Conservation (phyloP, 2,888 invertebrate genomes). For the Cerastis leucographa region DNA sequence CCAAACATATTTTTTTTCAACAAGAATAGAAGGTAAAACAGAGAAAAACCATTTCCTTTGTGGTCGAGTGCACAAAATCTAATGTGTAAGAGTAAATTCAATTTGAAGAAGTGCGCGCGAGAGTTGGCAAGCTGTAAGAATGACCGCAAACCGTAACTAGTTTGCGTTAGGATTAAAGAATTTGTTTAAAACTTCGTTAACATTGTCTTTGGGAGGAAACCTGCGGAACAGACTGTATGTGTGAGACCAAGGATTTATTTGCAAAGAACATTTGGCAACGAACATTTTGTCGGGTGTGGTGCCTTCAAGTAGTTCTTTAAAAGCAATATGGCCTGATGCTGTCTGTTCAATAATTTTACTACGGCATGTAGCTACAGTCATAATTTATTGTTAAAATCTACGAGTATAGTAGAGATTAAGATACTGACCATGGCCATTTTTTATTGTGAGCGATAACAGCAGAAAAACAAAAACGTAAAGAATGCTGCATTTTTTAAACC, state of each 20-base stretch:
- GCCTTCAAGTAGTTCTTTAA: not conserved
- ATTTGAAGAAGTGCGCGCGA: conserved; percentile 74
- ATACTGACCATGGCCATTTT: no score
- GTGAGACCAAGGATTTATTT: conserved; percentile 1
- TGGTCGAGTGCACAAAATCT: conserved; percentile 69
- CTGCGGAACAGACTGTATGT: not conserved
- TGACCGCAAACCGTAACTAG: conserved; percentile 69
- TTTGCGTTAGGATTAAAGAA: conserved; percentile 66
- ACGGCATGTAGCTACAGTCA: not conserved
- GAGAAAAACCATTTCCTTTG: conserved; percentile 67
- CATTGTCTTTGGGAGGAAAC: conserved; percentile 33
- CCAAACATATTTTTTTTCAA: conserved; percentile 20
- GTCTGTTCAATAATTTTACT: not conserved
- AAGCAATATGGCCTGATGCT: not conserved
- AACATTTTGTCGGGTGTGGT: not conserved
- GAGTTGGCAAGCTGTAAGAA: conserved; percentile 67
- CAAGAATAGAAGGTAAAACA: conserved; percentile 44
- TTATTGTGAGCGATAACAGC: no score
- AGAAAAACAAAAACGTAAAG: no score
- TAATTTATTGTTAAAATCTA: not conserved
- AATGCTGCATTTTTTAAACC: no score
- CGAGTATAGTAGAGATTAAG: not conserved
- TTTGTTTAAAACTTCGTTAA: conserved; percentile 60
- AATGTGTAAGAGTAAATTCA: conserved; percentile 74
- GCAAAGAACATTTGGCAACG: not conserved